These are phyloP conservation scores for Beris chalybata DNA, from an alignment of 2,888 invertebrate species.

Conservation along the genomic window DNA sequence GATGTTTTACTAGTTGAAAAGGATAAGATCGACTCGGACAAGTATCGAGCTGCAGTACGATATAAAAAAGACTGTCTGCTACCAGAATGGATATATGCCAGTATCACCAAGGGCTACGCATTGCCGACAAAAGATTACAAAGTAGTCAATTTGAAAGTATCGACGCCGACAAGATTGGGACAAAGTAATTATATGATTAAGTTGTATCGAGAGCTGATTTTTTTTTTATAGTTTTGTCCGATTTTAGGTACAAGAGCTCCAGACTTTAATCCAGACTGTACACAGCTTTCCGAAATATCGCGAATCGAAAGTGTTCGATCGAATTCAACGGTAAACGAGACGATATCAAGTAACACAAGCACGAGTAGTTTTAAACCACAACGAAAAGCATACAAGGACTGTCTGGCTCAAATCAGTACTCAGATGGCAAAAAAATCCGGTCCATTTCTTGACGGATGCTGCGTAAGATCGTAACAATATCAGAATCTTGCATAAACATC, in stretches of 20 bases:
- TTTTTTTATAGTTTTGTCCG: background rate
- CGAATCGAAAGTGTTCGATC: slow-evolving; percentile 9
- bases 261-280: slow-evolving; percentile 51
- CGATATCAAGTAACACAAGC: slow-evolving; percentile 13
- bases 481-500: slow-evolving; percentile 8
- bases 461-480: slow-evolving; percentile 59
- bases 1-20: slow-evolving; percentile 54
- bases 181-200: slow-evolving; percentile 37
- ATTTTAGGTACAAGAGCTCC: slow-evolving; percentile 36
- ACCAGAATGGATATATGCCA: slow-evolving; percentile 79
- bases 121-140: slow-evolving; percentile 64
- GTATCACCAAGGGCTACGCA: slow-evolving; percentile 71
- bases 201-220: background rate
- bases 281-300: slow-evolving; percentile 51
- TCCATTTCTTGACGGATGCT: slow-evolving; percentile 85
- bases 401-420: slow-evolving; percentile 61
- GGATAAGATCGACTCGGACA: slow-evolving; percentile 50
- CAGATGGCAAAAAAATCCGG: slow-evolving; percentile 72
- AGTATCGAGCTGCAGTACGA: slow-evolving; percentile 52
- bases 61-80: slow-evolving; percentile 65
- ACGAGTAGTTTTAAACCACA: background rate
- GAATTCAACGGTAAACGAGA: slow-evolving; percentile 36
- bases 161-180: slow-evolving; percentile 67
- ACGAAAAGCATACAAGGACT: slow-evolving; percentile 39
- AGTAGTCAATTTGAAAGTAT: slow-evolving; percentile 64